phyloP scores from a whole-genome alignment of 2,113 vertebrate genomes.

The Harpagus bidentatus region DNA sequence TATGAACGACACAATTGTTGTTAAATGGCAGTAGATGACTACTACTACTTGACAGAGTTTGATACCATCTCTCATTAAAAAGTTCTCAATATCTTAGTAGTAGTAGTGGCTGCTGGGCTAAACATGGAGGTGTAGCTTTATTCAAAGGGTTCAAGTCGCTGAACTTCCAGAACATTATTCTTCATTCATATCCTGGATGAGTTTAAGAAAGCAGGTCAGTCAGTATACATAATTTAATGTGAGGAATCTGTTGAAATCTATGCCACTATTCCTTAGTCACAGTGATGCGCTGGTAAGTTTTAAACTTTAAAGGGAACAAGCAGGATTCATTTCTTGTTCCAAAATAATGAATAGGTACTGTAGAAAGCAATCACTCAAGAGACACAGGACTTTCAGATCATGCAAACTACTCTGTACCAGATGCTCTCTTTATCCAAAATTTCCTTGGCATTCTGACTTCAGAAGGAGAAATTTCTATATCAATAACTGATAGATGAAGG shows the following conservation, averaged over 20 bases:
- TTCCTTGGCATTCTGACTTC: background rate
- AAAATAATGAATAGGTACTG: background rate
- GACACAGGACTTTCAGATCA: background rate
- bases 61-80: background rate
- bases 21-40: background rate
- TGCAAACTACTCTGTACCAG: background rate
- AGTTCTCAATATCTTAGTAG: background rate
- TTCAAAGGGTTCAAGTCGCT: background rate
- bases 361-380: background rate
- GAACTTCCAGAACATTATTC: background rate
- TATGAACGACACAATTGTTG: background rate
- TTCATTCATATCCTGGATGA: background rate
- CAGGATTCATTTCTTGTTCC: background rate
- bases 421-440: background rate
- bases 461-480: background rate
- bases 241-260: background rate
- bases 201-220: background rate
- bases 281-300: background rate
- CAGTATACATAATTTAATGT: background rate
- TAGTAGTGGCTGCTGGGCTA: background rate
- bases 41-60: background rate
- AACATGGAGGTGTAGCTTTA: background rate
- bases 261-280: background rate
- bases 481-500: background rate
- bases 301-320: background rate